Percentiles rank a stretch among this genome's conserved stretches.
phyloP scores from a whole-genome alignment of 2,888 invertebrate genomes.

The Agrochola macilenta region DNA sequence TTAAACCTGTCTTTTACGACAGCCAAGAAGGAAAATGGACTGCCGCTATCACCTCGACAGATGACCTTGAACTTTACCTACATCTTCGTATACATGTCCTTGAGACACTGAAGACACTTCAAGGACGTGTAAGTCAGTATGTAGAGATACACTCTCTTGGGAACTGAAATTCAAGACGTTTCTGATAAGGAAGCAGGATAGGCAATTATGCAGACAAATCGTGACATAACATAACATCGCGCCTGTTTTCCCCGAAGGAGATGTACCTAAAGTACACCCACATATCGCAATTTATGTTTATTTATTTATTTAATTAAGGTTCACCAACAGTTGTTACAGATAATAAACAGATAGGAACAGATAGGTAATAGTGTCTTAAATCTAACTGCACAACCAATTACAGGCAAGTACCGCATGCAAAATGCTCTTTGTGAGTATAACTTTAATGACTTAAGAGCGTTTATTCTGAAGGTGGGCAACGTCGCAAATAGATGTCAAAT shows the following conservation, averaged over 20 bases:
- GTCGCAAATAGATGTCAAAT: too few relatives aligned
- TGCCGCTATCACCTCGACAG: conserved; percentile 6
- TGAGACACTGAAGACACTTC: conserved; percentile 49
- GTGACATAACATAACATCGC: background rate
- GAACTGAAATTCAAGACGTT: background rate
- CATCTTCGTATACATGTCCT: conserved; percentile 33
- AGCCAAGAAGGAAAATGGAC: conserved; percentile 23
- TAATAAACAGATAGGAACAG: too few relatives aligned
- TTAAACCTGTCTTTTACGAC: conserved; percentile 28
- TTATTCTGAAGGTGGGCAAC: too few relatives aligned
- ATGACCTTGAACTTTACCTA: conserved; percentile 36
- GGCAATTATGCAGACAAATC: background rate
- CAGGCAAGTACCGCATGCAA: too few relatives aligned
- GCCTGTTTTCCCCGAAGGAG: background rate
- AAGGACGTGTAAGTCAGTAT: conserved; percentile 15
- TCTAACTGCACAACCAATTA: too few relatives aligned
- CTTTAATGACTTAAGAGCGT: too few relatives aligned
- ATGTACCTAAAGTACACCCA: background rate
- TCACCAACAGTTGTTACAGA: too few relatives aligned
- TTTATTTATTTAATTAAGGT: too few relatives aligned
- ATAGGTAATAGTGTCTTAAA: too few relatives aligned
- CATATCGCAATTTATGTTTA: background rate
- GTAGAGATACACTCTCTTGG: background rate
- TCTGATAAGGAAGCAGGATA: too few relatives aligned
- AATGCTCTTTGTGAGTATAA: too few relatives aligned